Evolutionary conservation across 2,888 invertebrate genomes (phyloP).

Genomic region (Calameuta idolon): DNA sequence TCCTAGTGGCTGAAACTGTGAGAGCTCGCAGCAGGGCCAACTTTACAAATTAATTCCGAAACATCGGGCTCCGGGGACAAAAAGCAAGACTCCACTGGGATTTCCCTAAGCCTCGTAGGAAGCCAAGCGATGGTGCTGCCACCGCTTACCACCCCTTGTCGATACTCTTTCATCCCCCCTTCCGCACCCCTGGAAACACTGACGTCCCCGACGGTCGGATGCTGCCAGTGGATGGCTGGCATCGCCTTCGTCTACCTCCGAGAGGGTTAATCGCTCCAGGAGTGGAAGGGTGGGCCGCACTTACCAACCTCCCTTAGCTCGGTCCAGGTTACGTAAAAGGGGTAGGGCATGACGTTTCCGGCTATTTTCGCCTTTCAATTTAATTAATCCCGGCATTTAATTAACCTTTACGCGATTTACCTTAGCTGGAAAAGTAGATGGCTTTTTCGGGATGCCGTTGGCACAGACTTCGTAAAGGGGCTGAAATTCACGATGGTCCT

Average conservation of each 20-base stretch:
- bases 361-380: constrained; percentile 23
- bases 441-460: no score
- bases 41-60: constrained; percentile 57
- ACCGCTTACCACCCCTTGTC: no score
- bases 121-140: constrained; percentile 18
- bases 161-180: no score
- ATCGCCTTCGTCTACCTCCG: neutral
- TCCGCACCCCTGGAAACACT: no score
- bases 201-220: constrained; percentile 9
- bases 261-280: constrained; percentile 44
- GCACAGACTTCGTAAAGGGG: no score
- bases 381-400: constrained; percentile 24
- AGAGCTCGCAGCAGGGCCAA: constrained; percentile 38
- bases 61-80: constrained; percentile 46
- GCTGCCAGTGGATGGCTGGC: constrained; percentile 20
- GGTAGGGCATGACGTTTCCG: constrained; percentile 15
- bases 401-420: constrained; percentile 20
- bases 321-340: neutral
- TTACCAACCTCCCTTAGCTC: neutral
- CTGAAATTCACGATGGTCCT: no score
- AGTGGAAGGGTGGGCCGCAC: constrained; percentile 16
- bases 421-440: neutral
- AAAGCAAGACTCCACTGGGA: constrained; percentile 37
- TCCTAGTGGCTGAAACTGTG: constrained; percentile 16
- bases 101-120: constrained; percentile 35